Evolutionary conservation across 1,140 invertebrate species (phyloP), one percentile per base, ranked within the genome.

Genomic region (Penaeus chinensis): DNA sequence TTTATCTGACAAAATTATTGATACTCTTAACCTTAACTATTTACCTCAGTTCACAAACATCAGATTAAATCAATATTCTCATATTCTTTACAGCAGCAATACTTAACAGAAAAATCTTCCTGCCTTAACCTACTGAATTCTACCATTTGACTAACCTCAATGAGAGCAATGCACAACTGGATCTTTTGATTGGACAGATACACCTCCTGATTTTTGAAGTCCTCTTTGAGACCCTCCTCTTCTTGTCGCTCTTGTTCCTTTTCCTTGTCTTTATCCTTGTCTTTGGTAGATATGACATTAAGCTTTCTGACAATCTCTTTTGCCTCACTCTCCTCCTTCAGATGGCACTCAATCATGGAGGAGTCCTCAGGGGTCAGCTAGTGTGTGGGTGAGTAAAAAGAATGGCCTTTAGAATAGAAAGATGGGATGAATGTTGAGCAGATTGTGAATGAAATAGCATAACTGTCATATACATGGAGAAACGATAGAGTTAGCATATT

Each of bases 301-400:
- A 98, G 93, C 92, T 96, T 97, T 74, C 95, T 94, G 3, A 97
- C 96, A 92, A 97, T 98, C 91, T 97, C 96, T 91, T 96, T 96
- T 0, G 97, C 97, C 47, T 88, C 83, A 13, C 54, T 74, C 66
- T 89, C 87, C 89, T 96, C 95, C 90, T 95, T 95, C 80, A 98
- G 97, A 91, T 96, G 95, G 91, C 96, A 95, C 91, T 95, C 95
- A 60, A 94, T 93, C 90, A 99, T 97, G 24, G 94, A 93, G 84
- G 94, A 94, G 92, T 99, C 97, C 91, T 96, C 95, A 3, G 98
- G 98, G 42, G 94, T 94, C 61, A 99, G 91, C 96, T 96, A 91
- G 22, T 93, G 93, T 89, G 88, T 76, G 22, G 27, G 37, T 11
- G 16, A 37, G 20, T 8, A 32, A 3, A 47, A 19, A 78, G 20